Conservation (phyloP, 2,888 invertebrate genomes). For the Myopa testacea region DNA sequence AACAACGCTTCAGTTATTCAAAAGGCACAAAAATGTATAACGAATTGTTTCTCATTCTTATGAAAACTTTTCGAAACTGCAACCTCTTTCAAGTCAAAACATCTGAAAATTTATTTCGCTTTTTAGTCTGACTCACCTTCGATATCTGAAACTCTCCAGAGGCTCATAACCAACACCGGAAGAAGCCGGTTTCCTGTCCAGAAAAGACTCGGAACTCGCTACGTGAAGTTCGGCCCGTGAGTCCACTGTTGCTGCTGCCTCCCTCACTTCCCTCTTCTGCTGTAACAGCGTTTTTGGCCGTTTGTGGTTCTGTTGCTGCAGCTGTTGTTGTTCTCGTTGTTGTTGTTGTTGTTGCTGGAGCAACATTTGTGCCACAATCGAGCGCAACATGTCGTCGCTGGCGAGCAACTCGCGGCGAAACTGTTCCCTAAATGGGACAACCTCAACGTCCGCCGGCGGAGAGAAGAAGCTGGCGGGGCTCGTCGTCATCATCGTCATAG, state of each 20-base stretch:
- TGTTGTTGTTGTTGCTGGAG: constrained; percentile 47
- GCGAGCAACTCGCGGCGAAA: constrained; percentile 57
- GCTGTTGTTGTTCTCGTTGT: constrained; percentile 28
- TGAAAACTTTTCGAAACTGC: no score
- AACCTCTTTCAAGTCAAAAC: not conserved
- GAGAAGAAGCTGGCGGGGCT: not conserved
- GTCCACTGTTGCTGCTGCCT: not conserved
- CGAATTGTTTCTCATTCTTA: no score
- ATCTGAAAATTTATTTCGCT: not conserved
- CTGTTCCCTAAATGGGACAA: constrained; percentile 51
- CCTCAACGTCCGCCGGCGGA: constrained; percentile 20
- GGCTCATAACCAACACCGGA: constrained; percentile 6
- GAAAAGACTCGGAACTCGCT: not conserved
- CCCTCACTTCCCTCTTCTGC: no score
- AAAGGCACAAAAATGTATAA: no score
- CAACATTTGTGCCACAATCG: constrained; percentile 54
- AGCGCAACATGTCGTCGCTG: constrained; percentile 57
- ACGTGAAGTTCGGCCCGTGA: not conserved
- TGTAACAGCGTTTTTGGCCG: not conserved
- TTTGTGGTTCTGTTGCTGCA: not conserved
- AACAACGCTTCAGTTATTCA: no score
- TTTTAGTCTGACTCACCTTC: constrained; percentile 20
- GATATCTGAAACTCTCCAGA: constrained; percentile 25
- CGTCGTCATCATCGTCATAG: not conserved
- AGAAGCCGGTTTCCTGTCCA: no score